Percentiles rank a stretch among this genome's conserved stretches.
Conservation (phyloP, 2,888 invertebrate species). For the Leptopilina syphax region DNA sequence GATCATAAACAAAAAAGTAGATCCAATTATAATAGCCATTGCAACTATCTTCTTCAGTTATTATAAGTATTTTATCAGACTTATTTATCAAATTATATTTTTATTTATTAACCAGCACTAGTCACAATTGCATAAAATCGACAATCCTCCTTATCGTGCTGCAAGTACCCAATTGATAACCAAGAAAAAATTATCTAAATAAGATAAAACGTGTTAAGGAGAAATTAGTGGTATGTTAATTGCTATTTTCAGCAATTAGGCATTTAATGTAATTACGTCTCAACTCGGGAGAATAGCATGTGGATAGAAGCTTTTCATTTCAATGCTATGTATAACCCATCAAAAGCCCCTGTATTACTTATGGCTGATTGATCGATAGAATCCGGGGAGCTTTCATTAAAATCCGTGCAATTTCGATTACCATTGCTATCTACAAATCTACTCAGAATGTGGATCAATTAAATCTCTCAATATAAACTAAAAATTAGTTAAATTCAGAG, state of each 20-base stretch:
- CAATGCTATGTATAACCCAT: slow-evolving; percentile 61
- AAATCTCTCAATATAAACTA: background rate
- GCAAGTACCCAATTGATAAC: background rate
- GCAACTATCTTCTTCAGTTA: too few species aligned
- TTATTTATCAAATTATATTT: too few species aligned
- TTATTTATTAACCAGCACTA: too few species aligned
- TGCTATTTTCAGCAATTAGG: slow-evolving; percentile 42
- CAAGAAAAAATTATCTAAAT: too few species aligned
- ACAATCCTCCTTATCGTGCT: too few species aligned
- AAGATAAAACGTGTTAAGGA: slow-evolving; percentile 16
- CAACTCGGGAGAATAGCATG: slow-evolving; percentile 58
- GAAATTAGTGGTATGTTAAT: slow-evolving; percentile 25
- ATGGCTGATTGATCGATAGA: slow-evolving; percentile 68
- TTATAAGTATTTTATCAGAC: too few species aligned
- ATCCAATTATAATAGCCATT: too few species aligned
- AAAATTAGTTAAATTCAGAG: too few species aligned
- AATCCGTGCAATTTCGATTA: slow-evolving; percentile 30
- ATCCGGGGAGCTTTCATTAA: slow-evolving; percentile 43
- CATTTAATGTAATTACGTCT: slow-evolving; percentile 61
- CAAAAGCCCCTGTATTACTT: slow-evolving; percentile 66
- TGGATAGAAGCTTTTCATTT: slow-evolving; percentile 57
- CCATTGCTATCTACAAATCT: background rate
- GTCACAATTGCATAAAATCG: too few species aligned
- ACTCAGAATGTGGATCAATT: background rate
- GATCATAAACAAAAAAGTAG: too few species aligned